Evolutionary conservation across 92 coral and sea anemone species (phyloP).

Genomic region (Siderastrea siderea): DNA sequence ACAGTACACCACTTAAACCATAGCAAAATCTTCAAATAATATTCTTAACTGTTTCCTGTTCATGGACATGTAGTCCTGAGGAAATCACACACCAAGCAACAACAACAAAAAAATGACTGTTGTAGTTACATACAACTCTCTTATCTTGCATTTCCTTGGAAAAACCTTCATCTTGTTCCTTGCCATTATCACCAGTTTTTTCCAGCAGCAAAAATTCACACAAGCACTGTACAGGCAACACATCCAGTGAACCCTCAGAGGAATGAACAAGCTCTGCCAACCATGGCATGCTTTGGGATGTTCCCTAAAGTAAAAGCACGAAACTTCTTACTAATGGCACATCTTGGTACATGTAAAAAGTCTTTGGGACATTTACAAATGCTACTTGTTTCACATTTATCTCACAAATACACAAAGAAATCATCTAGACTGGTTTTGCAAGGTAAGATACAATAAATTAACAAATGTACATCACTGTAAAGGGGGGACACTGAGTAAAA

Average conservation of each 20-base stretch:
- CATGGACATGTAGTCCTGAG: too few species aligned
- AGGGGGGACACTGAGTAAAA: too few species aligned
- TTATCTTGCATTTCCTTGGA: slow-evolving; percentile 70
- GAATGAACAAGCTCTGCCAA: slow-evolving; percentile 97
- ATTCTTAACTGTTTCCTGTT: too few species aligned
- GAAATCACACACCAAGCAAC: too few species aligned
- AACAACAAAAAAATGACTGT: neutral
- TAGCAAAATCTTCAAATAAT: too few species aligned
- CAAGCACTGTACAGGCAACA: slow-evolving; percentile 95
- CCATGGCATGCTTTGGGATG: slow-evolving; percentile 99
- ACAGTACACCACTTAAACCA: too few species aligned
- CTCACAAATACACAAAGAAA: neutral
- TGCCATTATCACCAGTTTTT: slow-evolving; percentile 64
- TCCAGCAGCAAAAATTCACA: slow-evolving; percentile 96
- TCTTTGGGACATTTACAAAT: too few species aligned
- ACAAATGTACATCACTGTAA: too few species aligned
- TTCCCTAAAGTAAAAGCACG: slow-evolving; percentile 65
- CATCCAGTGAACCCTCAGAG: slow-evolving; percentile 96
- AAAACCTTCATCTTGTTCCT: slow-evolving; percentile 47
- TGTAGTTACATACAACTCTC: slow-evolving; percentile 69
- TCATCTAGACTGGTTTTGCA: neutral
- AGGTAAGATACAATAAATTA: too few species aligned
- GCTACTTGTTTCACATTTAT: neutral
- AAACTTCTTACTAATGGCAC: neutral
- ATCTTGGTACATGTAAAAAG: too few species aligned